Conservation (phyloP, 2,113 vertebrate genomes). For the Vimba vimba region DNA sequence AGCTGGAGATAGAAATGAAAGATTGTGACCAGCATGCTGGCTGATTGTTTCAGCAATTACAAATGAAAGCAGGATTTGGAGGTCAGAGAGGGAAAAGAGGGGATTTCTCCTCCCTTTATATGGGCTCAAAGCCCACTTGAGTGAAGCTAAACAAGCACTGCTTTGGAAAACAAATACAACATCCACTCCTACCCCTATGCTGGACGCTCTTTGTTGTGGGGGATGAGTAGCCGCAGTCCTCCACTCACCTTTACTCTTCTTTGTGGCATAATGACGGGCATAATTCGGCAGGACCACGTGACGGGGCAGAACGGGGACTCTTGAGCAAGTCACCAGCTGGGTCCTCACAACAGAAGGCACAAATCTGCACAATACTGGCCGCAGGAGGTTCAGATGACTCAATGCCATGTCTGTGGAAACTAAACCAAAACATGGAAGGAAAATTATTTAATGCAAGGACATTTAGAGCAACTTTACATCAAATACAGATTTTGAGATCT, state of each 20-base stretch:
- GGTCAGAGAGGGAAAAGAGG: slow-evolving; percentile 24
- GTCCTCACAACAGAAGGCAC: slow-evolving; percentile 46
- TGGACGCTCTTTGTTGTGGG: slow-evolving; percentile 52
- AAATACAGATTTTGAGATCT: not conserved
- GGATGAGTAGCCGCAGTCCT: slow-evolving; percentile 25
- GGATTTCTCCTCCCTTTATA: slow-evolving; percentile 38
- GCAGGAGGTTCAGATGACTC: slow-evolving; percentile 71
- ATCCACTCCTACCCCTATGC: slow-evolving; percentile 32
- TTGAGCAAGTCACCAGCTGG: slow-evolving; percentile 38
- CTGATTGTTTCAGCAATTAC: slow-evolving; percentile 58
- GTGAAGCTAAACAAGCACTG: slow-evolving; percentile 55
- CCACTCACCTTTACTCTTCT: slow-evolving; percentile 85
- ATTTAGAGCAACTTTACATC: not conserved
- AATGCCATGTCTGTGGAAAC: slow-evolving; percentile 71
- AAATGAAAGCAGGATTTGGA: slow-evolving; percentile 56
- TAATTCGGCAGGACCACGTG: slow-evolving; percentile 55
- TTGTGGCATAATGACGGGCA: slow-evolving; percentile 84
- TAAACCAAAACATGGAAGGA: not conserved
- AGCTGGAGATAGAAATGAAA: slow-evolving; percentile 42
- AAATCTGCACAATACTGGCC: slow-evolving; percentile 66
- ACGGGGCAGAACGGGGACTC: slow-evolving; percentile 44
- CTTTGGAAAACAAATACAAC: slow-evolving; percentile 49
- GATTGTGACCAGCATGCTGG: slow-evolving; percentile 58
- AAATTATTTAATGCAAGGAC: not conserved
- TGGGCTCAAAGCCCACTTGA: slow-evolving; percentile 43